These are phyloP conservation scores for Stenotaenia linearis DNA, from an alignment of 2,888 invertebrate genomes.

Conservation along the genomic window DNA sequence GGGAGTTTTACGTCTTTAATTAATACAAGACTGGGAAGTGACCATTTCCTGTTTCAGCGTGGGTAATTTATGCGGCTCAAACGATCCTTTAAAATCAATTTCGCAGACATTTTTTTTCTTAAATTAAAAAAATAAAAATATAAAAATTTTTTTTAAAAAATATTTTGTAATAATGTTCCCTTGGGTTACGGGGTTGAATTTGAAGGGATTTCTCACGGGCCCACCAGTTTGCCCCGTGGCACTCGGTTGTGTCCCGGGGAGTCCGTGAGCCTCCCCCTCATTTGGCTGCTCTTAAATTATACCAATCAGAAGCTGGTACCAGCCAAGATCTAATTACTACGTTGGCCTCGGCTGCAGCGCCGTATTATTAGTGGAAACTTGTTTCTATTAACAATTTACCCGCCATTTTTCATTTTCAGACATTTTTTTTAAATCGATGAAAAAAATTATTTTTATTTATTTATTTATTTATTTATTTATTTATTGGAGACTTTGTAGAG, in stretches of 20 bases:
- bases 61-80: not conserved
- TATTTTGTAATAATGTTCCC: not conserved
- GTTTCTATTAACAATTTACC: slow-evolving; percentile 19
- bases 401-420: not conserved
- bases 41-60: not conserved
- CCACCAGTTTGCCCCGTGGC: slow-evolving; percentile 2
- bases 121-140: too few relatives aligned
- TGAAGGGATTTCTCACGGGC: not conserved
- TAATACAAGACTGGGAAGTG: not conserved
- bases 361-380: slow-evolving; percentile 10
- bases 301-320: slow-evolving; percentile 19
- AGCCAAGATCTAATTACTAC: slow-evolving; percentile 15
- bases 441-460: not conserved
- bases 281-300: slow-evolving; percentile 19
- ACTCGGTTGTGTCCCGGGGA: slow-evolving; percentile 1
- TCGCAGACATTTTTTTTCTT: not conserved
- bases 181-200: not conserved
- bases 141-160: not conserved
- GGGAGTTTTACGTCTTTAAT: not conserved
- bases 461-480: not conserved
- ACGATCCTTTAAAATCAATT: slow-evolving; percentile 1
- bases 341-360: slow-evolving; percentile 8
- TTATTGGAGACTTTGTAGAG: too few relatives aligned
- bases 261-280: slow-evolving; percentile 10
- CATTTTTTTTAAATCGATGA: not conserved